Evolutionary conservation across 2,888 invertebrate species (phyloP), one percentile per base, ranked within the genome.

Genomic region (Drosophila niveifrons): DNA sequence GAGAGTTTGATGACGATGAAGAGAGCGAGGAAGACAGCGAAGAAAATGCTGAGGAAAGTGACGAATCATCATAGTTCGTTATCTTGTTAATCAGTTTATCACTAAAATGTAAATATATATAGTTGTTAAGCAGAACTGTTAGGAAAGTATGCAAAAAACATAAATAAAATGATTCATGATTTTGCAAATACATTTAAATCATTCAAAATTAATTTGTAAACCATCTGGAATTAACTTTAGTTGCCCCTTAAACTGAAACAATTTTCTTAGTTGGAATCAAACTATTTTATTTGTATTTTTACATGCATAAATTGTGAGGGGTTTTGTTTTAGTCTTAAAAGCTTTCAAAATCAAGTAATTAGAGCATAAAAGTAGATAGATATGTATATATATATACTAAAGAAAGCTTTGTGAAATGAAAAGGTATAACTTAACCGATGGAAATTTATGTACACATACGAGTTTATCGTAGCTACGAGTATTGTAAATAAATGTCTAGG

Each of bases 21-120:
- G 81, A 82, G 4, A 71, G 72, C 34, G 75, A 91, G 92, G 67
- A 72, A 0, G 66, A 68, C 4, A 57, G 51, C 4, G 68, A 72
- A 0, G 68, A 72, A 13, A 61, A 56, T 36, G 77, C n/a, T 66
- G 46, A 76, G 89, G 78, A 90, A 83, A 78, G 80, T 74, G 66
- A 87, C 59, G 23, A 23, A 23, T 23, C 73, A 69, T 10, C 15
- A 13, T 72, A 74, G 51, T 64, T 46, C 44, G 53, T 44, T 18
- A 53, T 47, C 55, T 63, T 68, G 39, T 62, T 51, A 55, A 17
- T 46, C n/a, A 2, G 7, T n/a, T n/a, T n/a, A n/a, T n/a, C n/a
- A 50, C 17, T 46, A 51, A 59, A 56, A 52, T 18, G 13, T 55
- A 31, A 55, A 31, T 44, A 44, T 34, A 48, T 23, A 9, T 75